phyloP scores from a whole-genome alignment of 2,113 vertebrate species.

The Phocoena sinus region DNA sequence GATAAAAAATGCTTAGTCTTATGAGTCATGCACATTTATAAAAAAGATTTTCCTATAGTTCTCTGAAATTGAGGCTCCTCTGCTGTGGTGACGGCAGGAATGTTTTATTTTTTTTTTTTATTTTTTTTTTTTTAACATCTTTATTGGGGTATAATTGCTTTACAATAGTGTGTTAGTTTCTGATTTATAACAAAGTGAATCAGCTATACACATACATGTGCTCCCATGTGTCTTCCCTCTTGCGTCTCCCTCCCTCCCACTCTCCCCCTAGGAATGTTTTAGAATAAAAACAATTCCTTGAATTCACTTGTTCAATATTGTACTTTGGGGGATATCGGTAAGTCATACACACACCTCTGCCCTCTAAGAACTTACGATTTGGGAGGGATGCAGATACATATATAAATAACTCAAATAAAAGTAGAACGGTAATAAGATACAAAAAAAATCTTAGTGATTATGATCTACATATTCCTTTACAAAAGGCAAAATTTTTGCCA shows the following conservation, averaged over 20 bases:
- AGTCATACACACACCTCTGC: background rate
- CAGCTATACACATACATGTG: no score
- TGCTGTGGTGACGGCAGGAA: background rate
- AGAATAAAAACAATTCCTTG: conserved; percentile 9
- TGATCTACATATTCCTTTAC: background rate
- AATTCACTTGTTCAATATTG: background rate
- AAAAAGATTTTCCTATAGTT: background rate
- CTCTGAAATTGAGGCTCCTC: background rate
- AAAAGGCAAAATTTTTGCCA: background rate
- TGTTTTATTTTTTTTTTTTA: no score
- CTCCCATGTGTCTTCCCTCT: no score
- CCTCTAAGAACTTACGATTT: background rate
- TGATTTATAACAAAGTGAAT: no score
- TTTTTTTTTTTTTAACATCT: no score
- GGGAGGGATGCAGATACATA: background rate
- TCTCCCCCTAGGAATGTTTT: background rate
- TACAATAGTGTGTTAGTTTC: no score
- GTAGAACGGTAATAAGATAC: background rate
- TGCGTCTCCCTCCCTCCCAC: no score
- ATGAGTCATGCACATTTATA: background rate
- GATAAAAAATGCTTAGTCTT: background rate
- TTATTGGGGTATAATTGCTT: no score
- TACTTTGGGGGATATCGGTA: background rate
- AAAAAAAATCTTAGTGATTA: background rate
- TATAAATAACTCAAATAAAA: background rate